Evolutionary conservation across 1,140 invertebrate genomes (phyloP), one percentile per base, ranked within the genome.

Genomic region (Listronotus bonariensis): DNA sequence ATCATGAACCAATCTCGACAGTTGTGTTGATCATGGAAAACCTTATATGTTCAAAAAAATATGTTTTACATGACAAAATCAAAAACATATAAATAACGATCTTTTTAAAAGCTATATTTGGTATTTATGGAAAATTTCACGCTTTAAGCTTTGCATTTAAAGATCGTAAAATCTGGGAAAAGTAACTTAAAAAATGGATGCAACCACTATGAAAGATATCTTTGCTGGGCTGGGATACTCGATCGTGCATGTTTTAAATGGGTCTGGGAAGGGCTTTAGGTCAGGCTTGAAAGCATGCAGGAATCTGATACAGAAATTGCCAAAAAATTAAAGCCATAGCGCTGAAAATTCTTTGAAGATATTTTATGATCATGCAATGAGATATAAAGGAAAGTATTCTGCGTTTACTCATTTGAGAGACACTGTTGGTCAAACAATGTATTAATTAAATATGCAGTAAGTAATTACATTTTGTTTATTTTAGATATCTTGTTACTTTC

Each of bases 21-120:
- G 84, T 74, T 76, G 80, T 46, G 77, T 84, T 6, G 72, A n/a
- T 84, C 20, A 67, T 86, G 41, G 65, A 67, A 57, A 67, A 71
- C 49, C 31, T 71, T n/a, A 59, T n/a, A 53, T 17, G 18, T 43
- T 11, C 26, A 56, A 32, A 43, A 45, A 18, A n/a, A n/a, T 71
- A 42, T 31, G 20, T 18, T 10, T 34, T 69, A 14, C 31, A 45
- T 20, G 59, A 63, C 36, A 66, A 57, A 38, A 59, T 31, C n/a
- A n/a, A 14, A 38, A 58, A 15, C 43, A 43, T 42, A 11, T 71
- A 2, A 36, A 63, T 38, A 46, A 56, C 32, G 15, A 59, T 0
- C 57, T 63, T 11, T n/a, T 69, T n/a, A 5, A 53, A 56, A 46
- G 7, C 1, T 12, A 61, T 67, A 36, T 64, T 67, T 59, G 52